Evolutionary conservation across 2,113 vertebrate species (phyloP).

Genomic region (Cyprinus carpio): DNA sequence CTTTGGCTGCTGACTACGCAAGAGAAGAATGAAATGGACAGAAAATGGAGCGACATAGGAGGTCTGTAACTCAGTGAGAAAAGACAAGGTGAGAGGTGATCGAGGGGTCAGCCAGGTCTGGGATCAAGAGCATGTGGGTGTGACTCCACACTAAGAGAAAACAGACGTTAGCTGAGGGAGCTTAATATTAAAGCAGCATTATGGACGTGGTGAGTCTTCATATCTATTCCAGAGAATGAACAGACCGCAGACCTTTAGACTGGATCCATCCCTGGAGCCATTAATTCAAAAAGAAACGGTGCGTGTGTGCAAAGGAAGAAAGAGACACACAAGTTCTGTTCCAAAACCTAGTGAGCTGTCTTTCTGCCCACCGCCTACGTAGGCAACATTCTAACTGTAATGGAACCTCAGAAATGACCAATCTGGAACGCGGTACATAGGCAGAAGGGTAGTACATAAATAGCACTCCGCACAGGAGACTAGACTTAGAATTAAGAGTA

Average conservation of each 20-base stretch:
- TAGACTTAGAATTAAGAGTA: not conserved
- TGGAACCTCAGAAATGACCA: not conserved
- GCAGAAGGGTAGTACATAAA: not conserved
- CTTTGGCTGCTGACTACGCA: too few species aligned
- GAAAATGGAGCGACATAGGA: conserved; percentile 24
- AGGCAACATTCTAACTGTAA: not conserved
- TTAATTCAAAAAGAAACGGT: not conserved
- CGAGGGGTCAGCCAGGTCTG: conserved; percentile 14
- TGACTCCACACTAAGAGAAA: conserved; percentile 62
- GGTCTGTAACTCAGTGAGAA: conserved; percentile 38
- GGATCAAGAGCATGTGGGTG: conserved; percentile 45
- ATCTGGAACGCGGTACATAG: not conserved
- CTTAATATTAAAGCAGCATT: too few species aligned
- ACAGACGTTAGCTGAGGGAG: conserved; percentile 75
- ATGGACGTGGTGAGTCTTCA: conserved; percentile 51
- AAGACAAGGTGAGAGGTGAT: conserved; percentile 44
- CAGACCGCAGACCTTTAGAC: conserved; percentile 32
- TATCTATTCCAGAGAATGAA: conserved; percentile 38
- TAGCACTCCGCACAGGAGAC: not conserved
- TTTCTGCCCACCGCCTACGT: not conserved
- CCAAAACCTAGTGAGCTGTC: conserved; percentile 6
- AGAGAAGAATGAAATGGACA: conserved; percentile 51
- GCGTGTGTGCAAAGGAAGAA: not conserved
- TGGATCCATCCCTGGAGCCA: conserved; percentile 23
- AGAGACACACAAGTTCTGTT: conserved; percentile 9